A percentile compares a stretch with the other conserved stretches of the same genome.
These are phyloP conservation scores for Sympetrum striolatum DNA, from an alignment of 2,888 invertebrate species.

Conservation along the genomic window DNA sequence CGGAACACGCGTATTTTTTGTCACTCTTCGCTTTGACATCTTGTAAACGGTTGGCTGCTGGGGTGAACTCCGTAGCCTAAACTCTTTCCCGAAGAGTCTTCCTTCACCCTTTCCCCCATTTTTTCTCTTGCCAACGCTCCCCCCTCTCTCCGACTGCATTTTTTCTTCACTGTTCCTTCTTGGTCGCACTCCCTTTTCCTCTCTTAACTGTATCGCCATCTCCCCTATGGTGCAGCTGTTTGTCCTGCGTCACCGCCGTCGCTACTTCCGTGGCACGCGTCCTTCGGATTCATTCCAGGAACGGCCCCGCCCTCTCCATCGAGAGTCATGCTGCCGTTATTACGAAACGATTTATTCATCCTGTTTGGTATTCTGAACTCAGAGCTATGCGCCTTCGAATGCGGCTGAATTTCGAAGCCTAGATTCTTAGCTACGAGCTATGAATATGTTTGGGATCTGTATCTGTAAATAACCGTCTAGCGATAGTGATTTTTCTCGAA, in stretches of 20 bases:
- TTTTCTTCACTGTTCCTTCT: neutral
- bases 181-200: neutral
- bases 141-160: neutral
- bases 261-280: conserved; percentile 12
- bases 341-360: conserved; percentile 2
- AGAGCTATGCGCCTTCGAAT: neutral
- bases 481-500: too few species aligned
- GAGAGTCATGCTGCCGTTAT: neutral
- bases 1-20: too few species aligned
- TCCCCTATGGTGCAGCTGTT: neutral
- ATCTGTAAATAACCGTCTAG: too few species aligned
- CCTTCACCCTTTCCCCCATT: neutral
- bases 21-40: too few species aligned
- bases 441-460: too few species aligned
- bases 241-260: neutral
- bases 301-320: neutral
- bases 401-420: neutral
- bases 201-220: neutral
- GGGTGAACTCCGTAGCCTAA: neutral
- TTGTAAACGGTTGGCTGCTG: too few species aligned
- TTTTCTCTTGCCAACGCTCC: neutral
- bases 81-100: neutral
- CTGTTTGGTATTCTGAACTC: neutral
- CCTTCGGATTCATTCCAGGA: neutral
- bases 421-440: neutral